These are phyloP conservation scores for Proales similis DNA, from an alignment of 1,140 invertebrate genomes.

Conservation along the genomic window DNA sequence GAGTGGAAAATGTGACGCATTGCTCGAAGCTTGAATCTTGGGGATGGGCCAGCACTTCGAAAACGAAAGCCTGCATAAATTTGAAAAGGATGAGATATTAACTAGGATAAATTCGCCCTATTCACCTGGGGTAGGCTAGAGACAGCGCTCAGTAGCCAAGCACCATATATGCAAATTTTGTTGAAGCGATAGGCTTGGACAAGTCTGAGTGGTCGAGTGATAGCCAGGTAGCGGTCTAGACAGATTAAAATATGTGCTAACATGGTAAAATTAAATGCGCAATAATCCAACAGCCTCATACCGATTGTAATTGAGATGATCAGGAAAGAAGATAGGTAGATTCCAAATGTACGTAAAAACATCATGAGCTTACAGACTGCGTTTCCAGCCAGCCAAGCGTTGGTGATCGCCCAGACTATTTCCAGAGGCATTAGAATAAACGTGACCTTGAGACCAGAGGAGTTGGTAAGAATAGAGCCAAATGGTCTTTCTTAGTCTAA, in stretches of 20 bases:
- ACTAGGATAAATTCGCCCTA: neutral
- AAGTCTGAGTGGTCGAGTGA: conserved; percentile 68
- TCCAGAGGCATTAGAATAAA: conserved; percentile 62
- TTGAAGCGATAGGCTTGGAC: conserved; percentile 63
- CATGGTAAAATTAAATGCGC: neutral
- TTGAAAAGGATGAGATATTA: neutral
- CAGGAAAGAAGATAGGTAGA: conserved; percentile 76
- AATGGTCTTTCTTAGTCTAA: no score
- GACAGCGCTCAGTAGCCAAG: conserved; percentile 32
- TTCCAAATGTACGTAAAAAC: conserved; percentile 73
- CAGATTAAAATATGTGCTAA: neutral
- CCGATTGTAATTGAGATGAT: conserved; percentile 69
- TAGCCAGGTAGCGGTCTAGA: conserved; percentile 66
- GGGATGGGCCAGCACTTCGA: conserved; percentile 23
- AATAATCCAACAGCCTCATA: conserved; percentile 53
- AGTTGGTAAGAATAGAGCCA: conserved; percentile 74
- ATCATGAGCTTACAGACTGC: conserved; percentile 71
- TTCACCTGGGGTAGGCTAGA: conserved; percentile 25
- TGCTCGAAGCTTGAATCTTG: conserved; percentile 25
- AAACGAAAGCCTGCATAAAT: conserved; percentile 1
- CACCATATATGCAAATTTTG: conserved; percentile 49
- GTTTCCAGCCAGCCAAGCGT: conserved; percentile 69
- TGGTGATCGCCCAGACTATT: conserved; percentile 72
- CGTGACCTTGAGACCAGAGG: no score
- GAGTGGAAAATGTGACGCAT: conserved; percentile 26